A percentile compares a stretch with the other conserved stretches of the same genome.
Evolutionary conservation across 2,888 invertebrate genomes (phyloP).

Genomic region (Sminthurinus aureus): DNA sequence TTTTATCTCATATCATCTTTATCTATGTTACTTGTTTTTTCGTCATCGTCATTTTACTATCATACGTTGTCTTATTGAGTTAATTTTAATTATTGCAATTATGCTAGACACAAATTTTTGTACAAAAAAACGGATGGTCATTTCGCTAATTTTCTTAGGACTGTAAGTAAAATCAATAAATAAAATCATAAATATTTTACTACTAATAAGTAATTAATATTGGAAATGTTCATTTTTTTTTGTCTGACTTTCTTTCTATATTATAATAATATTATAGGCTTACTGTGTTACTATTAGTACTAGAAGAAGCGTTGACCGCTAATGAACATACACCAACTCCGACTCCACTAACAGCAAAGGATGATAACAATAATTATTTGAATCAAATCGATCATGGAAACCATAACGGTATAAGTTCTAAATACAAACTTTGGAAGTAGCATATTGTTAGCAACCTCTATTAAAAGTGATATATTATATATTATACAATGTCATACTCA

Average conservation of each 20-base stretch:
- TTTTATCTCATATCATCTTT: neutral
- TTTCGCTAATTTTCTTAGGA: conserved; percentile 61
- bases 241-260: no score
- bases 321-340: conserved; percentile 41
- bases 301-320: conserved; percentile 33
- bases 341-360: conserved; percentile 44
- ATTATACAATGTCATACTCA: no score
- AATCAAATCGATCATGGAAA: neutral
- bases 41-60: no score
- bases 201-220: conserved; percentile 22
- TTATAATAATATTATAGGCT: conserved; percentile 17
- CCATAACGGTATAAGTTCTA: no score
- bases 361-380: neutral
- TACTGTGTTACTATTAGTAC: conserved; percentile 29
- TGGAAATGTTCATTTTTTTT: neutral
- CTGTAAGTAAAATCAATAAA: conserved; percentile 58
- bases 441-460: no score
- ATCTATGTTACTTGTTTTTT: no score
- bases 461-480: no score
- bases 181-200: neutral
- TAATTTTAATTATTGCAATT: neutral
- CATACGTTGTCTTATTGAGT: neutral
- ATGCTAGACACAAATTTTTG: conserved; percentile 55
- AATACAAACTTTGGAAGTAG: no score
- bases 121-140: conserved; percentile 62